Evolutionary conservation across 1,140 invertebrate genomes (phyloP).

Genomic region (Drosophila kepulauana): DNA sequence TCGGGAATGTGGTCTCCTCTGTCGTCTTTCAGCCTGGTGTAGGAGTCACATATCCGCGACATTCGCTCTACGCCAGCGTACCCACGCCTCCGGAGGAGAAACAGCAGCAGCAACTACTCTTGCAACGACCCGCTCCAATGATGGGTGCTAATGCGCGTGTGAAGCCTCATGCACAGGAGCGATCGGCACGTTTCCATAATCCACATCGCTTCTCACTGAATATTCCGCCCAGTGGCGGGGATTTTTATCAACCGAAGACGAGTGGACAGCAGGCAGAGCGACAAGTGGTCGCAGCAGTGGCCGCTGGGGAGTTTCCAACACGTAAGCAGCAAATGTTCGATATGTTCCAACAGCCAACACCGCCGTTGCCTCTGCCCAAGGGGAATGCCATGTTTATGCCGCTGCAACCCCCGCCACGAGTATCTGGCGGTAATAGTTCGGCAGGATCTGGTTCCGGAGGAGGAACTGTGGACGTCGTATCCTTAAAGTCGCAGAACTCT

Average conservation of each 20-base stretch:
- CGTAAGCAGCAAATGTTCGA: conserved; percentile 81
- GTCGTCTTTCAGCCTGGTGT: conserved; percentile 58
- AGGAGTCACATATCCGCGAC: conserved; percentile 61
- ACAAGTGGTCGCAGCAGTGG: conserved; percentile 62
- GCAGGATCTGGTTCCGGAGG: conserved; percentile 43
- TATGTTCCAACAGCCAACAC: conserved; percentile 65
- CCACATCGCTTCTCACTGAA: conserved; percentile 80
- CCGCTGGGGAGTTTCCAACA: conserved; percentile 67
- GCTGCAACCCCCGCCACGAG: conserved; percentile 49
- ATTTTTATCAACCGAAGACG: conserved; percentile 79
- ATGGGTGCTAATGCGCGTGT: conserved; percentile 73
- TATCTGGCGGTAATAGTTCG: conserved; percentile 39
- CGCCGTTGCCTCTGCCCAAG: conserved; percentile 56
- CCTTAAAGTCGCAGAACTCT: conserved; percentile 84
- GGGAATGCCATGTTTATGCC: conserved; percentile 71
- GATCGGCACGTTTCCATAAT: conserved; percentile 63
- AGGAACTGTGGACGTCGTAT: conserved; percentile 70
- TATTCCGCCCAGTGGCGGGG: conserved; percentile 77
- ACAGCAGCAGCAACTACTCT: conserved; percentile 40
- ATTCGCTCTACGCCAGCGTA: conserved; percentile 71
- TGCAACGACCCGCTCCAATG: conserved; percentile 66
- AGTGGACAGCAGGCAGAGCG: conserved; percentile 83
- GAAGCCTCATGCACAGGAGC: conserved; percentile 68
- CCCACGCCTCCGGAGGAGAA: conserved; percentile 59
- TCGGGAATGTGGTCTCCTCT: conserved; percentile 46